Percentiles rank a stretch among this genome's conserved stretches.
Conservation (phyloP, 2,888 invertebrate species). For the Pseudoips prasinana region DNA sequence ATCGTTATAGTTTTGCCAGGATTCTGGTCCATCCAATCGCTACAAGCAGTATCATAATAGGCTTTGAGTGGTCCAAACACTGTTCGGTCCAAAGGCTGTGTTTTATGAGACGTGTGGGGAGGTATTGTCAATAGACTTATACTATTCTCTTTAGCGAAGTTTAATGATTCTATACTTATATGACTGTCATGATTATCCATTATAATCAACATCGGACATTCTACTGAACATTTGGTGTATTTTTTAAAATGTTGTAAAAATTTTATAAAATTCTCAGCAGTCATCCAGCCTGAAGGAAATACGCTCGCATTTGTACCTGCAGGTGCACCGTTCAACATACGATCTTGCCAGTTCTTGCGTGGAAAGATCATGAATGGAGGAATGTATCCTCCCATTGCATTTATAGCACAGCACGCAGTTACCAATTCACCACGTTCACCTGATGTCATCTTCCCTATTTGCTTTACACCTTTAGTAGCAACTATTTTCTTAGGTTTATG, state of each 20-base stretch:
- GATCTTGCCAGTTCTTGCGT: constrained; percentile 22
- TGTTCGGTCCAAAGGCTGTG: constrained; percentile 2
- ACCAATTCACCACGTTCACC: constrained; percentile 25
- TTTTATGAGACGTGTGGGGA: background rate
- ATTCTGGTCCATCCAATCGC: background rate
- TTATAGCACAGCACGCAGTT: constrained; percentile 18
- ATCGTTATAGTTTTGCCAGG: background rate
- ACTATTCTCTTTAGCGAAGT: no score
- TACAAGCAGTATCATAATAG: background rate
- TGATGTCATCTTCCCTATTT: constrained; percentile 32
- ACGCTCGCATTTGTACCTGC: background rate
- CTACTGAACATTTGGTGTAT: no score
- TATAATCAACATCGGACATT: no score
- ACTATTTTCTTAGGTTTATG: constrained; percentile 20
- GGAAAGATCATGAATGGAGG: constrained; percentile 18
- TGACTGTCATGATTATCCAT: no score
- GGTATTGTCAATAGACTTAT: background rate
- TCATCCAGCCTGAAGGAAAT: background rate
- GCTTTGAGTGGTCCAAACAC: constrained; percentile 3
- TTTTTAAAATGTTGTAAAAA: no score
- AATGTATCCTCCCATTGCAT: constrained; percentile 20
- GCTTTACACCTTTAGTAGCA: constrained; percentile 27
- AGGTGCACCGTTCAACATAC: constrained; percentile 14
- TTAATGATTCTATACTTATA: no score
- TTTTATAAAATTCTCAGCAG: background rate